Evolutionary conservation across 2,797 vertebrate genomes (phyloP), one percentile per base, ranked within the genome.

Genomic region (Parambassis ranga): DNA sequence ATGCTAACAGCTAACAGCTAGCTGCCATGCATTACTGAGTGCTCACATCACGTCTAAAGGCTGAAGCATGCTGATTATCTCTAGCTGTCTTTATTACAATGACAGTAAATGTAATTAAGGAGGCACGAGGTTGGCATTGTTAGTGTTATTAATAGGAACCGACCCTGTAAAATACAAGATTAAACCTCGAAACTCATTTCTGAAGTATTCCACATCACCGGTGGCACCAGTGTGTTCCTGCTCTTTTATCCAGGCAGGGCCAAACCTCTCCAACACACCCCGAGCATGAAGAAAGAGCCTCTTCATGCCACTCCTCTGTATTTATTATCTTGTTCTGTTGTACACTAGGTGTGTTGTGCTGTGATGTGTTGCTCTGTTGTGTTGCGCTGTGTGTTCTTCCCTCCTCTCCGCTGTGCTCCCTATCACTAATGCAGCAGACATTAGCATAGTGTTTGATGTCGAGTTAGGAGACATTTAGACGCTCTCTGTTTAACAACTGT

Each of bases 361-460:
- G 58, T 74, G 67, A 22, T 46, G 58, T 65, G 73, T 51, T 50
- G 26, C 68, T 79, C 69, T 63, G 74, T 59, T 32, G 73, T 60
- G 65, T 66, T 43, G 78, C 61, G 20, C 65, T 24, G 56, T 50
- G 50, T 58, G 81, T 65, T 64, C 72, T 70, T 71, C 61, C 71
- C 83, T 74, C 75, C 71, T 77, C 78, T 65, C 83, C 3, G 62
- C 56, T 23, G 64, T 22, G 18, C 63, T 75, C 70, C 68, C 78
- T 86, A 86, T 87, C 79, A 82, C 88, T 91, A 90, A 92, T 89
- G 89, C 86, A 91, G 50, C 89, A 81, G 75, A 86, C 82, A 92
- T 93, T 92, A 91, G 87, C 92, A 92, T 91, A 91, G 81, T 52
- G 85, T 92, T 93, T 92, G 90, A 92, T 93, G 90, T 92, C 22